Conservation (phyloP, 2,113 vertebrate species). For the Empidonax traillii region DNA sequence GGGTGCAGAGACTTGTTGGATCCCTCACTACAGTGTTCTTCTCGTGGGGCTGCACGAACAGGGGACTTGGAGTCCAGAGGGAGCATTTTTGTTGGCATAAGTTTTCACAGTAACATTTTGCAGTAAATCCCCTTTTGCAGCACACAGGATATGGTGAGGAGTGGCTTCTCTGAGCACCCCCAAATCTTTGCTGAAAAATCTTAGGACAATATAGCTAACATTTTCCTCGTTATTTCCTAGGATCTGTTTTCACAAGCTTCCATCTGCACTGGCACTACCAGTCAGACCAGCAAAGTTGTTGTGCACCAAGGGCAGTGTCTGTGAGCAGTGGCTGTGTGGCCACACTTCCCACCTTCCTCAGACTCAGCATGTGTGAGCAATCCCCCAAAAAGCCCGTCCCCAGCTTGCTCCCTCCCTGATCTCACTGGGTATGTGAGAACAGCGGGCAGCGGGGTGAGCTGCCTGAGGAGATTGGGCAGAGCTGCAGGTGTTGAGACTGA, state of each 20-base stretch:
- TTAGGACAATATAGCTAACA: not conserved
- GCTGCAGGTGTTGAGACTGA: not conserved
- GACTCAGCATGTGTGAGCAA: not conserved
- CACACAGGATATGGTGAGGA: not conserved
- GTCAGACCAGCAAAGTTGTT: not conserved
- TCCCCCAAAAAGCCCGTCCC: not conserved
- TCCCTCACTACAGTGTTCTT: not conserved
- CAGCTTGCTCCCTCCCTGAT: not conserved
- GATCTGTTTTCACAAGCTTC: not conserved
- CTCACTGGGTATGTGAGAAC: accelerated
- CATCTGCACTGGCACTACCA: not conserved
- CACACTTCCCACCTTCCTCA: not conserved
- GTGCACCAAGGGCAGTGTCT: not conserved
- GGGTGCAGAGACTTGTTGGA: not conserved
- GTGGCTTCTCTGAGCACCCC: not conserved
- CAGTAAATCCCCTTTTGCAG: not conserved
- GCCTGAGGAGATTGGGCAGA: not conserved
- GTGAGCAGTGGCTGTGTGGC: not conserved
- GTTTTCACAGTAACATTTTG: not conserved
- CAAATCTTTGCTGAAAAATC: not conserved
- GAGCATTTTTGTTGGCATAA: not conserved
- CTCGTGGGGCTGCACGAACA: not conserved
- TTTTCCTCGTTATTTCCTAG: not conserved
- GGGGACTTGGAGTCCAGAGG: not conserved
- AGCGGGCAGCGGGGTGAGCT: not conserved